Evolutionary conservation across 2,113 vertebrate genomes (phyloP).

Genomic region (Labrus mixtus): DNA sequence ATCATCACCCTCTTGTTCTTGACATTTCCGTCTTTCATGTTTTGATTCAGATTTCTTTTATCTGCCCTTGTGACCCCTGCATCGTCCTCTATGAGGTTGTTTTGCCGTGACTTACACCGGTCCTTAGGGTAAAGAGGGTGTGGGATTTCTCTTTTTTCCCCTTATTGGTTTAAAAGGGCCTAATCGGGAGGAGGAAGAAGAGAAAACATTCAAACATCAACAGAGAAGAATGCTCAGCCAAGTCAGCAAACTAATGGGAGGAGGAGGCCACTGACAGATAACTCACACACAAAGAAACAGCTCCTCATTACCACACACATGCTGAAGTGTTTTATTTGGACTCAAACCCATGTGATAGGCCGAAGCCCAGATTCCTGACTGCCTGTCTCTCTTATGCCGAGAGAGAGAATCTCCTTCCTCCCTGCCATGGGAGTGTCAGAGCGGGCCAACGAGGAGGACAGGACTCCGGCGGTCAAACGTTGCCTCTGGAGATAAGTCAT

Average conservation of each 20-base stretch:
- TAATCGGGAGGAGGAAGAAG: constrained; percentile 1
- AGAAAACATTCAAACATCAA: constrained; percentile 67
- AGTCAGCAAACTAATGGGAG: constrained; percentile 61
- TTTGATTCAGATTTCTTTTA: constrained; percentile 47
- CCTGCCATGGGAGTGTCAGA: constrained; percentile 31
- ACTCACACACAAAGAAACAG: constrained; percentile 31
- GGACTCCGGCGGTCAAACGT: constrained; percentile 52
- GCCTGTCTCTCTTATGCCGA: constrained; percentile 31
- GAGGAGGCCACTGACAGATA: constrained; percentile 60
- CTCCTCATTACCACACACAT: constrained; percentile 66
- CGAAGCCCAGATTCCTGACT: constrained; percentile 20
- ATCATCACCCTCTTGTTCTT: background rate
- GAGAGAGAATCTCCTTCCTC: constrained; percentile 8
- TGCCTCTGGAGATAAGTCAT: constrained; percentile 68
- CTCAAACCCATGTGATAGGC: constrained; percentile 24
- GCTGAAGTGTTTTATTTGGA: constrained; percentile 68
- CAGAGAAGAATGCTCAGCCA: constrained; percentile 43
- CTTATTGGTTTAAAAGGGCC: constrained; percentile 20
- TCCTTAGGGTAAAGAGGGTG: constrained; percentile 52
- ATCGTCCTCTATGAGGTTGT: constrained; percentile 60
- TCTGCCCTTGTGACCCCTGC: constrained; percentile 40
- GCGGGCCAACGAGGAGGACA: constrained; percentile 51
- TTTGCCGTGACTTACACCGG: constrained; percentile 56
- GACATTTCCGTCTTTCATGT: constrained; percentile 28
- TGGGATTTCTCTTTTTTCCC: constrained; percentile 38